phyloP scores from a whole-genome alignment of 2,888 invertebrate species.

The Sepiola atlantica region DNA sequence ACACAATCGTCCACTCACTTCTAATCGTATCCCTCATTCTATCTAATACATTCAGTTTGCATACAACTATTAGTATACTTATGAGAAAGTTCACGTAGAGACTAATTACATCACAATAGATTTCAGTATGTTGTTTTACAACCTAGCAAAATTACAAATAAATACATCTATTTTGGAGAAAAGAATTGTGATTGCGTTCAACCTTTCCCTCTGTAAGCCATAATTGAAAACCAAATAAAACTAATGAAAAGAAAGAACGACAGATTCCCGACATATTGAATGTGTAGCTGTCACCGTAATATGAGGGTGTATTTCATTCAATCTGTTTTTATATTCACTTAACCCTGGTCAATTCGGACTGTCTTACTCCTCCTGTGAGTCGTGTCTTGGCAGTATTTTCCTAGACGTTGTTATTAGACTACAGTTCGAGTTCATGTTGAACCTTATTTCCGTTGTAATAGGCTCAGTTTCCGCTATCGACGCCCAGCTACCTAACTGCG shows the following conservation, averaged over 20 bases:
- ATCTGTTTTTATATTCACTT: slow-evolving; percentile 4
- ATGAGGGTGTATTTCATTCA: background rate
- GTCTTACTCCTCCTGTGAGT: background rate
- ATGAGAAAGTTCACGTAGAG: background rate
- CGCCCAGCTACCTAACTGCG: background rate
- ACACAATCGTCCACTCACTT: too few relatives aligned
- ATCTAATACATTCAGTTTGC: too few relatives aligned
- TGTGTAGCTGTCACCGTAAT: background rate
- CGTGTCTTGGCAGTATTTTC: slow-evolving; percentile 5
- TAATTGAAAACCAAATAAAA: background rate
- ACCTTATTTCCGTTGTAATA: background rate
- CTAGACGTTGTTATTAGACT: background rate
- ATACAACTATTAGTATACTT: too few relatives aligned
- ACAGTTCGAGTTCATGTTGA: slow-evolving; percentile 32
- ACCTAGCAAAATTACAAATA: background rate
- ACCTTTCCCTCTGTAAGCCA: background rate
- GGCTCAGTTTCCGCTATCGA: slow-evolving; percentile 15
- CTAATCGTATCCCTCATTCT: too few relatives aligned
- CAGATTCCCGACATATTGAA: background rate
- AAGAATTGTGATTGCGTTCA: background rate
- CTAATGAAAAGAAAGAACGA: background rate
- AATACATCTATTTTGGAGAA: background rate
- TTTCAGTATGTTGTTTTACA: background rate
- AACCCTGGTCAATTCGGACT: background rate
- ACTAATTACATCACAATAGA: background rate